Evolutionary conservation across 2,888 invertebrate genomes (phyloP).

Genomic region (Litoditis marina): DNA sequence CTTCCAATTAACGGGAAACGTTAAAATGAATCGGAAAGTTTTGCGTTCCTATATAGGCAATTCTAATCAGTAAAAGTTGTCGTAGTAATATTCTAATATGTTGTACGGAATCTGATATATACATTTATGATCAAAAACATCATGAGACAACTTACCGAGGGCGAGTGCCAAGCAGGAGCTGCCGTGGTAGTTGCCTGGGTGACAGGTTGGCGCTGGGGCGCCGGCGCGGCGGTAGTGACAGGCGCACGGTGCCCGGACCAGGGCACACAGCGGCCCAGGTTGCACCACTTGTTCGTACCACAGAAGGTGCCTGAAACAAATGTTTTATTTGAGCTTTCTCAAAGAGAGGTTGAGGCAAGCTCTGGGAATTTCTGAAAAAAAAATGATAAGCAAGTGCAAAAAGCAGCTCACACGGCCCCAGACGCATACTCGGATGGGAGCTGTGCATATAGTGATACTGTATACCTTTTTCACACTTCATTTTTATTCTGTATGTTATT

Average conservation of each 20-base stretch:
- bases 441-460: too few species aligned
- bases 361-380: not conserved
- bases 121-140: not conserved
- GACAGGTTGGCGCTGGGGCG: slow-evolving; percentile 18
- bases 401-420: too few species aligned
- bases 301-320: slow-evolving; percentile 53
- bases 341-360: not conserved
- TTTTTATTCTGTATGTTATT: too few species aligned
- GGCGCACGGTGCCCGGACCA: slow-evolving; percentile 35
- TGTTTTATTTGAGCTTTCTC: slow-evolving; percentile 6
- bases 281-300: slow-evolving; percentile 57
- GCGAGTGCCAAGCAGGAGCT: slow-evolving; percentile 1
- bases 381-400: too few species aligned
- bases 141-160: not conserved
- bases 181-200: slow-evolving; percentile 20
- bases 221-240: slow-evolving; percentile 22
- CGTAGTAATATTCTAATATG: too few species aligned
- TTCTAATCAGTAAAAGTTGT: too few species aligned
- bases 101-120: too few species aligned
- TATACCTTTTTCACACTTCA: too few species aligned
- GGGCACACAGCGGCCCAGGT: slow-evolving; percentile 60
- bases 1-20: too few species aligned
- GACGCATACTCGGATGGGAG: too few species aligned
- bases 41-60: too few species aligned
- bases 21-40: too few species aligned